Conservation (phyloP, 2,888 invertebrate genomes). For the Gastrophysa polygoni region DNA sequence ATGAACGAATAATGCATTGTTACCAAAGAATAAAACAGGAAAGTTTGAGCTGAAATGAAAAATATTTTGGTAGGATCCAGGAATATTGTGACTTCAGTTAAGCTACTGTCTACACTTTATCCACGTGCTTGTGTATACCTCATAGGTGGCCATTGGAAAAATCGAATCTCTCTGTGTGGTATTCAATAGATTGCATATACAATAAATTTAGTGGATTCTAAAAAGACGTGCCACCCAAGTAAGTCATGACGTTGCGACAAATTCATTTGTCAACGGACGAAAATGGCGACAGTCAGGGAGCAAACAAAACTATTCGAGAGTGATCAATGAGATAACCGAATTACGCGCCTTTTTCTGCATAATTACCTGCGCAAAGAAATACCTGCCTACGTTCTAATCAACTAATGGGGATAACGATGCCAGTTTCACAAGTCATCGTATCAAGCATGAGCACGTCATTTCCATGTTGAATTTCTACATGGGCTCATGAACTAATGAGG, state of each 20-base stretch:
- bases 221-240: neutral
- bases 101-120: too few relatives aligned
- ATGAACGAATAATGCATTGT: too few relatives aligned
- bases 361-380: neutral
- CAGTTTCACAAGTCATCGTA: neutral
- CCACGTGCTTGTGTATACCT: too few relatives aligned
- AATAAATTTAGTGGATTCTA: neutral
- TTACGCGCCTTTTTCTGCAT: neutral
- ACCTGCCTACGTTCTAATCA: neutral
- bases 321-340: neutral
- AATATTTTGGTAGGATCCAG: too few relatives aligned
- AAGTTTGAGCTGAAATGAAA: too few relatives aligned
- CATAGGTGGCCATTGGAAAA: too few relatives aligned
- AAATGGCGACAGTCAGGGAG: neutral
- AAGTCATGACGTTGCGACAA: neutral
- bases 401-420: neutral
- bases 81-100: too few relatives aligned
- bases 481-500: neutral
- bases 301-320: neutral
- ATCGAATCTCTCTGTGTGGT: neutral
- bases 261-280: neutral
- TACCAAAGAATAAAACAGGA: too few relatives aligned
- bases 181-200: neutral
- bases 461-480: neutral
- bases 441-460: neutral